Base-by-base conservation (phyloP, 2,888 invertebrate genomes). In the Lasioglossum vierecki region DNA sequence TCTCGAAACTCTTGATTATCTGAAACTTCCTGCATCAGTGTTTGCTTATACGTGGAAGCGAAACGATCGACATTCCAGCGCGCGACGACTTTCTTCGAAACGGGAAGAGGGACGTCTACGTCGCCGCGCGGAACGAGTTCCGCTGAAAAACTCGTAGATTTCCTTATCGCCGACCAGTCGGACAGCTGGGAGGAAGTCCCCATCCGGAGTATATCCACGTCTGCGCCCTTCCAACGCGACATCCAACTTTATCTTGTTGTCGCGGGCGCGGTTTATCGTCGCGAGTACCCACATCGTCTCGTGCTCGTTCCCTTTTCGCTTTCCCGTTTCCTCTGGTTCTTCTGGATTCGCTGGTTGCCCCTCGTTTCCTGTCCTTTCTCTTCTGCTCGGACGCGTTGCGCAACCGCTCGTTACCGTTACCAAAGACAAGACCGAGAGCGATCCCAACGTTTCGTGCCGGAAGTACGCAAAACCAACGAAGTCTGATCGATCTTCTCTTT, bases 171-270 rank as follows among this genome's bases (percentile, higher is more conserved):
- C 72, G 77, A 66, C 66, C 72, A 75, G 89, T 79, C 75, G 78
- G 82, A 89, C 91, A 91, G 89, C 91, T 90, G 91, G 85, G 81
- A 91, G 93, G 93, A 93, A 92, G 92, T 91, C 78, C 73, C 88
- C 90, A 92, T 93, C 92, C 89, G 89, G 89, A 89, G 82, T 86
- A 86, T 86, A 63, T 63, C 63, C 63, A 26, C 30, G 8, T 82
- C 82, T 3, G 82, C 79, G 85, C 83, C 85, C 84, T 86, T 82
- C 86, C 88, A 84, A 30, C 82, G 78, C 76, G 35, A 68, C 76
- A 70, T 11, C 44, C 5, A 46, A 66, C 72, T 90, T 90, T 90
- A 90, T 90, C 90, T 88, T 60, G 41, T 75, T 63, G 46, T 75
- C 57, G 73, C 57, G 80, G 60, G 46, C 71, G 57, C 49, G 77